Evolutionary conservation across 2,113 vertebrate genomes (phyloP).

Genomic region (Plestiodon gilberti): DNA sequence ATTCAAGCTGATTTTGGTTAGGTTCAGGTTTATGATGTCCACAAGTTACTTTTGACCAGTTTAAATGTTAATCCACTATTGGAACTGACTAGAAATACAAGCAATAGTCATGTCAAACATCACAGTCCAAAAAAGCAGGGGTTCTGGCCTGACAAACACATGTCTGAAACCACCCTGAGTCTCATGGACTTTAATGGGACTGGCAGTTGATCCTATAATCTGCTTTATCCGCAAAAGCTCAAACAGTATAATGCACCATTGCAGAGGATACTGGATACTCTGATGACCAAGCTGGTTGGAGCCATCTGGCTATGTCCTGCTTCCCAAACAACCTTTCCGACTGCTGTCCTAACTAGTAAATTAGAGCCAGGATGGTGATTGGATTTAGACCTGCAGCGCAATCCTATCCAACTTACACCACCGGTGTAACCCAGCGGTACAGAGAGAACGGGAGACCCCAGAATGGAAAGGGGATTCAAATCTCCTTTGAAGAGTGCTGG

Average conservation of each 20-base stretch:
- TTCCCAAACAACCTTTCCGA: not conserved
- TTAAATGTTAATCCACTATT: not conserved
- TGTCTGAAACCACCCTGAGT: not conserved
- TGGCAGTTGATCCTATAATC: not conserved
- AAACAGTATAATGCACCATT: not conserved
- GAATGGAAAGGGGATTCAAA: too few species aligned
- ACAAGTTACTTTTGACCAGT: not conserved
- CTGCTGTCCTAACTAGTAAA: too few species aligned
- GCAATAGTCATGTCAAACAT: not conserved
- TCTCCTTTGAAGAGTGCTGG: too few species aligned
- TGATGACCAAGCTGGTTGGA: not conserved
- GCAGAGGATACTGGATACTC: not conserved
- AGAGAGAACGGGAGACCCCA: too few species aligned
- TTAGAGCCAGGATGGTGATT: too few species aligned
- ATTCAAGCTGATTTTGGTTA: not conserved
- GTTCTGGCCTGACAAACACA: not conserved
- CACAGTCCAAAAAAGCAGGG: not conserved
- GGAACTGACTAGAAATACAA: not conserved
- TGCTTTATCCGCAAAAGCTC: not conserved
- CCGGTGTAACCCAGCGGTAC: too few species aligned
- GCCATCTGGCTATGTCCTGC: not conserved
- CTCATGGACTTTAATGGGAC: not conserved
- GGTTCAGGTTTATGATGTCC: not conserved
- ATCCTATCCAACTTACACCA: too few species aligned
- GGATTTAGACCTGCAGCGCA: too few species aligned